Percentiles rank a stretch among this genome's conserved stretches.
phyloP scores from a whole-genome alignment of 2,888 invertebrate species.

The Cerceris ruficornis region DNA sequence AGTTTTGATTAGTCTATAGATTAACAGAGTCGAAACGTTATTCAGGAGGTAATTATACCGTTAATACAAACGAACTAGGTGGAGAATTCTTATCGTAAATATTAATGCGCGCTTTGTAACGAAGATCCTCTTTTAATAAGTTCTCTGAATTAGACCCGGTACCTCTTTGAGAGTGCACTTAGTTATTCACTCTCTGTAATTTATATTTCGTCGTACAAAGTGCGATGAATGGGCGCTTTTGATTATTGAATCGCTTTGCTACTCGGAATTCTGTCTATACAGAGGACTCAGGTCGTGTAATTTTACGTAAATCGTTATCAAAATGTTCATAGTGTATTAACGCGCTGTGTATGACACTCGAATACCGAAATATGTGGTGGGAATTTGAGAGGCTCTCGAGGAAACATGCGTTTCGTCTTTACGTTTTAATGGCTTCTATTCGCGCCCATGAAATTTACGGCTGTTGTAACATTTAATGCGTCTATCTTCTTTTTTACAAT shows the following conservation, averaged over 20 bases:
- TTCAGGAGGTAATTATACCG: too few relatives aligned
- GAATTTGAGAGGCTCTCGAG: too few relatives aligned
- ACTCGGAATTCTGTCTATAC: not conserved
- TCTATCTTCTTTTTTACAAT: too few relatives aligned
- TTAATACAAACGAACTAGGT: too few relatives aligned
- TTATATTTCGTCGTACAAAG: not conserved
- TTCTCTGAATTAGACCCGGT: not conserved
- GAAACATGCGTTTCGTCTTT: too few relatives aligned
- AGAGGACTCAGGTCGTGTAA: not conserved
- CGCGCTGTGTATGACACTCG: not conserved
- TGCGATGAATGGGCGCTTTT: not conserved
- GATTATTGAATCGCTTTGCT: not conserved
- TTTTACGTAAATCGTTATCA: not conserved
- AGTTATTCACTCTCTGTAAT: not conserved
- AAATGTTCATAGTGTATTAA: not conserved
- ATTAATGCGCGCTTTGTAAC: not conserved
- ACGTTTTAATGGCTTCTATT: too few relatives aligned
- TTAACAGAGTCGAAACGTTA: too few relatives aligned
- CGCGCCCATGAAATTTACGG: too few relatives aligned
- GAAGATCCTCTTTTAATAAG: not conserved
- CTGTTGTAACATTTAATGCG: too few relatives aligned
- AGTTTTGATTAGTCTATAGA: too few relatives aligned
- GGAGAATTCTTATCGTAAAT: too few relatives aligned
- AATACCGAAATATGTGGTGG: not conserved
- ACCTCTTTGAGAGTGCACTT: not conserved